Conservation (phyloP, 2,797 vertebrate species). For the Sebastolobus alascanus region DNA sequence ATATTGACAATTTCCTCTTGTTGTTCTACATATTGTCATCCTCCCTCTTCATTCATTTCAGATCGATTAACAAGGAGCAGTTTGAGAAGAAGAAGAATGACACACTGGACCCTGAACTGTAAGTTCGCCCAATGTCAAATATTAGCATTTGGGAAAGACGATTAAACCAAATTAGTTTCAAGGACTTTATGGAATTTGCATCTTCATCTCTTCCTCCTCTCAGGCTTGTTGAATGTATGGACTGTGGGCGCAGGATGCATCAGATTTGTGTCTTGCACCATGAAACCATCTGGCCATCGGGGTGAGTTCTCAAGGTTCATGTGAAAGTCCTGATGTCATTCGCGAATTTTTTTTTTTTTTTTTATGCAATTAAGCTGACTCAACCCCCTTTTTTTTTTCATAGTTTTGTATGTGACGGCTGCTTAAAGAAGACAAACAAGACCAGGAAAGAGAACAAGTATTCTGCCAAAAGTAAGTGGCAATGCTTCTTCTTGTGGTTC, state of each 20-base stretch:
- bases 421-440: constrained; percentile 96
- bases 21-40: not conserved
- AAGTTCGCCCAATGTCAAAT: constrained; percentile 74
- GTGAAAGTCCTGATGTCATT: not conserved
- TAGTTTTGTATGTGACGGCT: constrained; percentile 95
- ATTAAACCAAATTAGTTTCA: not conserved
- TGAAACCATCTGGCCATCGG: constrained; percentile 95
- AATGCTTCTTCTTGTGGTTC: not conserved
- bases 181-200: not conserved
- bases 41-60: constrained; percentile 67
- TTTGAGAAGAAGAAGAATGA: constrained; percentile 99
- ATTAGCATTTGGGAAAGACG: not conserved
- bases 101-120: constrained; percentile 98
- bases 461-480: constrained; percentile 95
- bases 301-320: constrained; percentile 81
- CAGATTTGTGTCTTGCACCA: constrained; percentile 98
- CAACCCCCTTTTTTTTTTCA: not conserved
- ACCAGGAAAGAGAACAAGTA: constrained; percentile 98
- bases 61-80: constrained; percentile 98
- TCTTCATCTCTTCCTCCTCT: constrained; percentile 22
- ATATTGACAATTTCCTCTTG: not conserved
- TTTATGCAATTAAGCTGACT: not conserved
- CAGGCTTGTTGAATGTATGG: constrained; percentile 97
- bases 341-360: rapidly evolving
- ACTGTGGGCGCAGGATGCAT: constrained; percentile 98